phyloP scores from a whole-genome alignment of 2,113 vertebrate genomes.

The Tragelaphus buxtoni region DNA sequence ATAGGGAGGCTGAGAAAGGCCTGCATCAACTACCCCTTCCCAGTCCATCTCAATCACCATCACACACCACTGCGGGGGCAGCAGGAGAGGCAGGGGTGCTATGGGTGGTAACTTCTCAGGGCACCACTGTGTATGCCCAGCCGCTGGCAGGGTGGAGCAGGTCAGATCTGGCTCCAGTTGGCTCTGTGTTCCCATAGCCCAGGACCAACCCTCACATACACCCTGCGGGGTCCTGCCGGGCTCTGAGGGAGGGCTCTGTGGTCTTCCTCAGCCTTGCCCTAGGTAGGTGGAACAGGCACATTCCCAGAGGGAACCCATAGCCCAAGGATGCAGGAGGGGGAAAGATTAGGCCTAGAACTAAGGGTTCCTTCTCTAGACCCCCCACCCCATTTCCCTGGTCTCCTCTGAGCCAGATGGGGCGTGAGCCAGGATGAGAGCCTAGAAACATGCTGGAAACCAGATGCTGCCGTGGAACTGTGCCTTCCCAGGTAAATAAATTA shows the following conservation, averaged over 20 bases:
- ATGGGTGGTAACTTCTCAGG: neutral
- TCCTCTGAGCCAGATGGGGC: neutral
- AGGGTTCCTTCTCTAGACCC: neutral
- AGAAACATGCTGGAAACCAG: slow-evolving; percentile 8
- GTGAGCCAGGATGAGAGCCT: neutral
- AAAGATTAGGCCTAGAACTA: neutral
- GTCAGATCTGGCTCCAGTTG: neutral
- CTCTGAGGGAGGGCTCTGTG: neutral
- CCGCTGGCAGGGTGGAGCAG: neutral
- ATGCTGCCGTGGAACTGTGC: neutral
- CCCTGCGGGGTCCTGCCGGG: too few relatives aligned
- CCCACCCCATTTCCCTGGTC: neutral
- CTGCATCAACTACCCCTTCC: neutral
- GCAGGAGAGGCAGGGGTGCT: neutral
- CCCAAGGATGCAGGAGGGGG: neutral
- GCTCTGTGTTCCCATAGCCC: neutral
- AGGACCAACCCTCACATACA: neutral
- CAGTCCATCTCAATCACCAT: neutral
- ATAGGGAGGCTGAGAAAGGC: neutral
- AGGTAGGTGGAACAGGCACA: neutral
- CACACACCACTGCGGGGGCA: neutral
- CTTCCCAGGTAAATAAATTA: slow-evolving; percentile 57
- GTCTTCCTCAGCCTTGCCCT: neutral
- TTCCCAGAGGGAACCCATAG: neutral
- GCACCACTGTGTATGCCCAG: neutral